A percentile compares a stretch with the other conserved stretches of the same genome.
Evolutionary conservation across 1,140 invertebrate species (phyloP).

Genomic region (Musca domestica): DNA sequence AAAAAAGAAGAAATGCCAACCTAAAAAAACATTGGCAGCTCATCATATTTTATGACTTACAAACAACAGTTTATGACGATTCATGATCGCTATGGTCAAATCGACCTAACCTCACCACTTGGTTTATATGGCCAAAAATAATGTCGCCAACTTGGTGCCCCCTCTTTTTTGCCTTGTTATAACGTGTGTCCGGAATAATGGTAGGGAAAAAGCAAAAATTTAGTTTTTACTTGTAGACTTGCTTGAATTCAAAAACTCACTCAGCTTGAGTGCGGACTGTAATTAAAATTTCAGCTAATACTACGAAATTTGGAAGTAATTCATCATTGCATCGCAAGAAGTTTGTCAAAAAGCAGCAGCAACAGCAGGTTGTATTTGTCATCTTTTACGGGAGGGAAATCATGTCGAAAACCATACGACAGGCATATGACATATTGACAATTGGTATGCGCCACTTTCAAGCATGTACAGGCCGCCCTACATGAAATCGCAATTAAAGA

Average conservation of each 20-base stretch:
- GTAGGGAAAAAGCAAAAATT: too few species aligned
- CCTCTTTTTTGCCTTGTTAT: background rate
- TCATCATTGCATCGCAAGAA: background rate
- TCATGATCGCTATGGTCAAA: background rate
- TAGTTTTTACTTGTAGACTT: too few species aligned
- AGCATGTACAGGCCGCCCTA: too few species aligned
- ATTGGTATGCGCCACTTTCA: slow-evolving; percentile 25
- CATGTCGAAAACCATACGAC: background rate
- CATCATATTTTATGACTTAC: slow-evolving; percentile 27
- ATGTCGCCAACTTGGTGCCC: slow-evolving; percentile 19
- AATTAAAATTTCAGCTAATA: slow-evolving; percentile 29
- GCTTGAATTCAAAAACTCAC: too few species aligned
- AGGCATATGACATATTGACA: slow-evolving; percentile 29
- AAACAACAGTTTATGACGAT: slow-evolving; percentile 7
- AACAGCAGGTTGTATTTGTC: background rate
- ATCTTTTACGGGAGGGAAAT: slow-evolving; percentile 3
- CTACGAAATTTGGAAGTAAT: background rate
- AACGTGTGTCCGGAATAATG: background rate
- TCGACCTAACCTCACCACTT: background rate
- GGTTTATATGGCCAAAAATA: background rate
- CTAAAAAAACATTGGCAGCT: slow-evolving; percentile 23
- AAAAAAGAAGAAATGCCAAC: too few species aligned
- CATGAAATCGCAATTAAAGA: too few species aligned
- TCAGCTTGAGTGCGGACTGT: background rate
- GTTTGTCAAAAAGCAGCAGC: slow-evolving; percentile 2